These are phyloP conservation scores for Polymixis lichenea DNA, from an alignment of 2,888 invertebrate genomes.

Conservation along the genomic window DNA sequence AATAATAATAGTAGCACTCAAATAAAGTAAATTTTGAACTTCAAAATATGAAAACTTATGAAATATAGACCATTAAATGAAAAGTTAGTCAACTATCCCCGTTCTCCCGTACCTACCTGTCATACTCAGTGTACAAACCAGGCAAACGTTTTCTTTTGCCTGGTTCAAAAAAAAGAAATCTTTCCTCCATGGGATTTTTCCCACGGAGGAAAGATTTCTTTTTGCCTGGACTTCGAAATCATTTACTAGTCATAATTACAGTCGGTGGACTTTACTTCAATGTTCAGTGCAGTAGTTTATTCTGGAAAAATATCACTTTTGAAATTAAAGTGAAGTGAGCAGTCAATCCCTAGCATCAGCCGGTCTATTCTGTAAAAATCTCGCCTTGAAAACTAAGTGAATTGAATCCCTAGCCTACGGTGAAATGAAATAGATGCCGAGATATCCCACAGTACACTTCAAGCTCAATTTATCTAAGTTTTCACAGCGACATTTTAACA, in stretches of 20 bases:
- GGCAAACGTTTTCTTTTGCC: too few species aligned
- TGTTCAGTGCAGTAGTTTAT: neutral
- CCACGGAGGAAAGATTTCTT: neutral
- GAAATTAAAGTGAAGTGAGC: neutral
- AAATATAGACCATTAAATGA: neutral
- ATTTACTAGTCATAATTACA: slow-evolving; percentile 4
- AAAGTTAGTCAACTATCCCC: neutral
- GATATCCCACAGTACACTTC: neutral
- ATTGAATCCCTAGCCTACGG: neutral
- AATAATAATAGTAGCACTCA: neutral
- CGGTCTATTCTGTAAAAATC: neutral
- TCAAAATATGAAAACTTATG: neutral
- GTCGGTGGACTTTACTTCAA: neutral
- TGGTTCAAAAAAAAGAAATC: too few species aligned
- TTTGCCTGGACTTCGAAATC: neutral
- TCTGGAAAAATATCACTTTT: neutral
- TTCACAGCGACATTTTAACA: neutral
- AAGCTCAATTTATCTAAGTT: neutral
- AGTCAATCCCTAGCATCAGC: too few species aligned
- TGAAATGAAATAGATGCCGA: neutral
- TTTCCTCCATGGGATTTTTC: too few species aligned
- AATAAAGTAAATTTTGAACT: neutral
- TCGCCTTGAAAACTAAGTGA: neutral
- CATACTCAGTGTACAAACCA: neutral
- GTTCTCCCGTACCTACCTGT: neutral